A percentile compares a stretch with the other conserved stretches of the same genome.
Conservation (phyloP, 2,888 invertebrate genomes). For the Philaethria dido region DNA sequence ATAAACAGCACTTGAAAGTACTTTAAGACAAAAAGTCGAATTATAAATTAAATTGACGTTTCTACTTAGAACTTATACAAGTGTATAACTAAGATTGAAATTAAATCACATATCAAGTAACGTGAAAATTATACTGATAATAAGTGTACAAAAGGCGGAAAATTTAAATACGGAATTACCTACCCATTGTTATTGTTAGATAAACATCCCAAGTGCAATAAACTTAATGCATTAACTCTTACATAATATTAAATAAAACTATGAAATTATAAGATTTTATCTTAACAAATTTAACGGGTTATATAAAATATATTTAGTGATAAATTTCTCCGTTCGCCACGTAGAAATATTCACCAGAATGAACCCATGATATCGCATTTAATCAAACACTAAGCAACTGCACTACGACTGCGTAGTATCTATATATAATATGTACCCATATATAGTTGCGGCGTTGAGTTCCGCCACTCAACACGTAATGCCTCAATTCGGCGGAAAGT, state of each 20-base stretch:
- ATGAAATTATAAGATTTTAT: neutral
- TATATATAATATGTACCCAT: no score
- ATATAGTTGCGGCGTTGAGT: no score
- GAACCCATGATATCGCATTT: no score
- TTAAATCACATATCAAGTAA: no score
- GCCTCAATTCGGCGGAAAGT: no score
- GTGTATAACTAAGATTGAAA: neutral
- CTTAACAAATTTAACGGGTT: neutral
- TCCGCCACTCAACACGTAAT: no score
- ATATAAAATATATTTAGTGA: no score
- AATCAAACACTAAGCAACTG: no score
- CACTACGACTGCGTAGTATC: no score
- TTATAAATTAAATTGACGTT: neutral
- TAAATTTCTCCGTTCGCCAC: no score
- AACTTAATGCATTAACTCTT: neutral
- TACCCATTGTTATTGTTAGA: neutral
- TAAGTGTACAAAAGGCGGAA: neutral
- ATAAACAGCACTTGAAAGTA: neutral
- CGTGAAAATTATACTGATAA: neutral
- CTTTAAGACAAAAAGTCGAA: neutral
- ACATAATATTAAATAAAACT: neutral
- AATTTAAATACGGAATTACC: neutral
- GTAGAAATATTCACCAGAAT: no score
- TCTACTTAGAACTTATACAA: no score
- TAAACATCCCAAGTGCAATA: constrained; percentile 6